phyloP scores from a whole-genome alignment of 2,113 vertebrate genomes.

The Cyanoderma ruficeps region DNA sequence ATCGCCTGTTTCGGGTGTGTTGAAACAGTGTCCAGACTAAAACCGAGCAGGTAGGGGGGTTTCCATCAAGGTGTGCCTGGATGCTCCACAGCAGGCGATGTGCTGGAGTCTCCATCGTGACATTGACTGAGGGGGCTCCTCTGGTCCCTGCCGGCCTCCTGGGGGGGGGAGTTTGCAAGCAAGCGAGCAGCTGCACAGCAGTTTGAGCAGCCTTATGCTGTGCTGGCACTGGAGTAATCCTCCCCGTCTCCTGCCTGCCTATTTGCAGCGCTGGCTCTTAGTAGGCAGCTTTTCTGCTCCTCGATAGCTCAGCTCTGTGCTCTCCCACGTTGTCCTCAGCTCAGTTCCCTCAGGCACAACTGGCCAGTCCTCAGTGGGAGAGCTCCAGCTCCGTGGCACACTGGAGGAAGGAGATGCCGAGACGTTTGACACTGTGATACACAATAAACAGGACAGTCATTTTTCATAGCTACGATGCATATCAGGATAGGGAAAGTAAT shows the following conservation, averaged over 20 bases:
- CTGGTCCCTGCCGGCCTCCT: neutral
- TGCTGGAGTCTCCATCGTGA: neutral
- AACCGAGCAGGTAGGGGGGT: neutral
- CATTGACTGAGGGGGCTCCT: neutral
- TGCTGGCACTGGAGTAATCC: neutral
- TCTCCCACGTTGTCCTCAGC: neutral
- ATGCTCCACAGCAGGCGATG: neutral
- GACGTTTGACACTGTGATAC: neutral
- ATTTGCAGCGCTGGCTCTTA: neutral
- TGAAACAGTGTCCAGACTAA: neutral
- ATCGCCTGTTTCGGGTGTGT: neutral
- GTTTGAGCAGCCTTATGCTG: neutral
- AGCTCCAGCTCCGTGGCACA: neutral
- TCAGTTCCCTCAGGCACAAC: neutral
- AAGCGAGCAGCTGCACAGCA: neutral
- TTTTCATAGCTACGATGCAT: neutral
- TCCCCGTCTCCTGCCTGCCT: neutral
- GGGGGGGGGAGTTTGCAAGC: neutral
- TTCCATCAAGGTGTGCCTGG: neutral
- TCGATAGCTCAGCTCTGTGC: neutral
- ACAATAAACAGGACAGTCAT: neutral
- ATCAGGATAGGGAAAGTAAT: neutral
- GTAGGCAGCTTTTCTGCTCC: neutral
- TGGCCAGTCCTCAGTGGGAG: neutral
- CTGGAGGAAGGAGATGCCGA: neutral